Percentiles rank a stretch among this genome's conserved stretches.
phyloP scores from a whole-genome alignment of 2,797 vertebrate species.

The Aeoliscus strigatus region DNA sequence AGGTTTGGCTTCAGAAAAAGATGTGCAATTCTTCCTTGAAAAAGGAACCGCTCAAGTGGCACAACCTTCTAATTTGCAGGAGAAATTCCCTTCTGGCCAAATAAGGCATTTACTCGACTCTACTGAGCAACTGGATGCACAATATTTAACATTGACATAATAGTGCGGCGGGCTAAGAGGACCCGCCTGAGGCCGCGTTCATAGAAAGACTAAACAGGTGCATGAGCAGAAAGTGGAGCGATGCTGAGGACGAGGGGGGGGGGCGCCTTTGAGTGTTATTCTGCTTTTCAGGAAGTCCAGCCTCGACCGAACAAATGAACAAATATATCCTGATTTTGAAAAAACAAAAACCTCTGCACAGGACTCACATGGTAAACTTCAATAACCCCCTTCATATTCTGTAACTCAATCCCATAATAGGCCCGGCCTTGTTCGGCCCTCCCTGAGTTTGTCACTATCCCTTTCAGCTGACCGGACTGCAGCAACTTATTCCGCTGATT shows the following conservation, averaged over 20 bases:
- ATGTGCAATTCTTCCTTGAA: slow-evolving; percentile 18
- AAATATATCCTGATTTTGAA: not conserved
- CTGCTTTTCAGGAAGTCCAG: too few relatives aligned
- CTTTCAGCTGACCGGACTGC: slow-evolving; percentile 48
- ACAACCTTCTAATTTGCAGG: slow-evolving; percentile 49
- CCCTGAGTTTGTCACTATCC: slow-evolving; percentile 20
- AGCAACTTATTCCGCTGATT: slow-evolving; percentile 51
- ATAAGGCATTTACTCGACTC: slow-evolving; percentile 33
- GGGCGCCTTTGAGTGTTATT: too few relatives aligned
- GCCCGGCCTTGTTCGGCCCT: slow-evolving; percentile 28
- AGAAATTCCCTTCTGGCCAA: slow-evolving; percentile 33
- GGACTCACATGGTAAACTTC: not conserved
- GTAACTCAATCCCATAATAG: slow-evolving; percentile 25
- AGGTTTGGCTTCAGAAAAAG: slow-evolving; percentile 28
- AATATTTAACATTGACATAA: slow-evolving; percentile 29
- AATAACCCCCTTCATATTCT: slow-evolving; percentile 16
- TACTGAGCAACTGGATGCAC: slow-evolving; percentile 14
- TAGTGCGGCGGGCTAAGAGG: slow-evolving; percentile 4
- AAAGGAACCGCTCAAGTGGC: slow-evolving; percentile 19
- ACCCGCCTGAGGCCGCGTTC: slow-evolving; percentile 21
- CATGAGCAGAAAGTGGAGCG: slow-evolving; percentile 25
- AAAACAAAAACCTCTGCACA: slow-evolving; percentile 13
- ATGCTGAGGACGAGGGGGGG: slow-evolving; percentile 12
- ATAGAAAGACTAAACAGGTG: slow-evolving; percentile 23
- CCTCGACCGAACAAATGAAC: too few relatives aligned